phyloP scores from a whole-genome alignment of 2,888 invertebrate species.

The Pardosa pseudoannulata region DNA sequence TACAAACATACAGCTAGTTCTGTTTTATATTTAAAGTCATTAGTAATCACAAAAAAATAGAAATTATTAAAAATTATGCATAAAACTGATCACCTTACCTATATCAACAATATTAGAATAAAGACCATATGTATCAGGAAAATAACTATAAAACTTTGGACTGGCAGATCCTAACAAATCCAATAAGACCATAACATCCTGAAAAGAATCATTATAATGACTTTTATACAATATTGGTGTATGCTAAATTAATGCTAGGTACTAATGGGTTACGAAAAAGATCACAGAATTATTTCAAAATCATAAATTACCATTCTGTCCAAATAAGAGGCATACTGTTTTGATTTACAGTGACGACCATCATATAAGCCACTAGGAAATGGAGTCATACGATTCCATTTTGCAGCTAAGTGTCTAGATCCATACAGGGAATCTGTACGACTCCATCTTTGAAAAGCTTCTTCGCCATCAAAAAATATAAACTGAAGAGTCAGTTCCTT shows the following conservation, averaged over 20 bases:
- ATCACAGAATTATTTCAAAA: too few relatives aligned
- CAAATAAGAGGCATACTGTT: constrained; percentile 80
- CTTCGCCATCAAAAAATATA: constrained; percentile 98
- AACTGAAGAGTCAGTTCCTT: constrained; percentile 83
- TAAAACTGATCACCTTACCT: too few relatives aligned
- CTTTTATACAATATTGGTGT: too few relatives aligned
- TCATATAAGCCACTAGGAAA: constrained; percentile 75
- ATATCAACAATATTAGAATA: constrained; percentile 84
- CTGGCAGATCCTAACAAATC: constrained; percentile 93
- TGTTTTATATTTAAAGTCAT: too few relatives aligned
- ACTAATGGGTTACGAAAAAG: too few relatives aligned
- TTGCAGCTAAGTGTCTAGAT: constrained; percentile 89
- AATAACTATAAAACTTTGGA: constrained; percentile 91
- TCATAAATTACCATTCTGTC: constrained; percentile 88
- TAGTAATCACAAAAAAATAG: too few relatives aligned
- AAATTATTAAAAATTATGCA: too few relatives aligned
- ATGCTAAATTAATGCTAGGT: too few relatives aligned
- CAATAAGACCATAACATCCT: constrained; percentile 92
- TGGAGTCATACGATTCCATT: constrained; percentile 82
- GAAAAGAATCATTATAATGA: constrained; percentile 74
- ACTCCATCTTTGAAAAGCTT: constrained; percentile 94
- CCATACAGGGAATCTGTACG: constrained; percentile 95
- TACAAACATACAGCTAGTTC: too few relatives aligned
- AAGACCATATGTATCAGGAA: constrained; percentile 86
- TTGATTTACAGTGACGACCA: constrained; percentile 74